These are phyloP conservation scores for Luperina nickerlii DNA, from an alignment of 2,888 invertebrate species.

Conservation along the genomic window DNA sequence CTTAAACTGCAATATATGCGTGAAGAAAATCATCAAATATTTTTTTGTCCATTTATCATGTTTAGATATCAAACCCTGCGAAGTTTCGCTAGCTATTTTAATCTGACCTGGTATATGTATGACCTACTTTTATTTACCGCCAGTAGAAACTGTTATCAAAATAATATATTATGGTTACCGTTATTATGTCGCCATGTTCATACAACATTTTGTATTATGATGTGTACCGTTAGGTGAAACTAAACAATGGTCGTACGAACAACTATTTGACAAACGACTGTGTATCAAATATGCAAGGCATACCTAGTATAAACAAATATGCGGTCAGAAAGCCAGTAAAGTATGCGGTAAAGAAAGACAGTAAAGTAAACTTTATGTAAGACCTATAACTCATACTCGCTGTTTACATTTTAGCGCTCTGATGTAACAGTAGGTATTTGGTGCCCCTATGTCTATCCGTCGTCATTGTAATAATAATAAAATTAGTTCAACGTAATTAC, in stretches of 20 bases:
- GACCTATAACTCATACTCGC: background rate
- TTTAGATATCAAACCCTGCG: background rate
- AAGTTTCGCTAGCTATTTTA: background rate
- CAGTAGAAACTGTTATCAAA: background rate
- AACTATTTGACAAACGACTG: background rate
- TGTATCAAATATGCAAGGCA: background rate
- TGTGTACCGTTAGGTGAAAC: slow-evolving; percentile 16
- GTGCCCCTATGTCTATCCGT: slow-evolving; percentile 5
- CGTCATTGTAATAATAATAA: background rate
- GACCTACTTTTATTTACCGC: background rate
- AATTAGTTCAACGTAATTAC: slow-evolving; percentile 16
- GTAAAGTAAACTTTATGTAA: background rate
- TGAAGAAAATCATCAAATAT: no score
- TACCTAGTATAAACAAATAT: background rate
- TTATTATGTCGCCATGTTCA: slow-evolving; percentile 7
- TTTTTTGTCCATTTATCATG: background rate
- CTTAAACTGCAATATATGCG: no score
- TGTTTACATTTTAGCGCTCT: background rate
- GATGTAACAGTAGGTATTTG: background rate
- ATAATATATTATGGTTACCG: slow-evolving; percentile 9
- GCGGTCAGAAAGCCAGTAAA: background rate
- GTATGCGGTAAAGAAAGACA: background rate
- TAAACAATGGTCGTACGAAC: background rate
- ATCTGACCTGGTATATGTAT: background rate
- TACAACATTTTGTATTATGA: background rate